Evolutionary conservation across 2,888 invertebrate genomes (phyloP), one percentile per base, ranked within the genome.

Genomic region (Opisthograptis luteolata): DNA sequence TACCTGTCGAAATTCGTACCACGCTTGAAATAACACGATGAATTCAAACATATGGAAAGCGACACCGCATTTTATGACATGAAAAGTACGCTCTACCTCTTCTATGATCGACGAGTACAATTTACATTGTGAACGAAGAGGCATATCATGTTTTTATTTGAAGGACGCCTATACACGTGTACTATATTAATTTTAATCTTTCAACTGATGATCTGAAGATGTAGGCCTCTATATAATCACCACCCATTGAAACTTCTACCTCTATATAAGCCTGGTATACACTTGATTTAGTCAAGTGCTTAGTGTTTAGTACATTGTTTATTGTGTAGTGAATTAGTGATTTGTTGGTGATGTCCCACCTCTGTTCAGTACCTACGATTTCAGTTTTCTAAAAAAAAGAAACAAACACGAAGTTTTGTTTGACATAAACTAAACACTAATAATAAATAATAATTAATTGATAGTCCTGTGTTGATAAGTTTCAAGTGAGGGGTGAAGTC

Each of bases 1-100:
- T 95, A 85, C 96, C 96, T 96, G 87, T 42, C 34, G 45, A 37
- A 27, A 54, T 49, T 54, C 9, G 46, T 42, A 51, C 35, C 44
- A 51, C 35, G 40, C 50, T 51, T 51, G 44, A 51, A 51, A 45
- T 35, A 51, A 19, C 40, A 51, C 39, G 50, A 51, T 35, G 30
- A 40, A 24, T 25, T 35, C 40, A 15, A 13, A 31, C 44, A 25
- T 19, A 30, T 35, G 35, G 24, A 44, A 30, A 27, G 32, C 27
- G 49, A 49, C 43, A 31, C 32, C 32, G 37, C 20, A 15, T 49
- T 25, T 48, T 32, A 42, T 20, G 17, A 36, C 35, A 35, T 19
- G 36, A 32, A 30, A 25, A 13, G n/a, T 42, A 35, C 28, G 28
- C 31, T 27, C 17, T 42, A 42, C 42, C 48, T 47, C 10, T 15